A percentile compares a stretch with the other conserved stretches of the same genome.
Conservation (phyloP, 2,113 vertebrate genomes). For the Diadophis punctatus region DNA sequence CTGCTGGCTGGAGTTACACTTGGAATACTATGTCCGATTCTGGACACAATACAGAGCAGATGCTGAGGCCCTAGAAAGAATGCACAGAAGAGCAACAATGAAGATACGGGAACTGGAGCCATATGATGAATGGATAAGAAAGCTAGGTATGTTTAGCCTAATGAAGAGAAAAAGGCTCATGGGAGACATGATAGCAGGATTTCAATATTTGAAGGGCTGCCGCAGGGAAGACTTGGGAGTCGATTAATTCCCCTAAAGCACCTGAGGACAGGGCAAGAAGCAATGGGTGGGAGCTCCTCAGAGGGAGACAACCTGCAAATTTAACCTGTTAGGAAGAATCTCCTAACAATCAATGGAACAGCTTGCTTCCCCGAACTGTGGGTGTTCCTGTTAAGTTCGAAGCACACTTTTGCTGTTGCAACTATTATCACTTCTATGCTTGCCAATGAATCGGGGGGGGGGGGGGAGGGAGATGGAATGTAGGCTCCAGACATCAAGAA, state of each 20-base stretch:
- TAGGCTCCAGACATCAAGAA: no score
- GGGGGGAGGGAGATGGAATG: no score
- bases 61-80: background rate
- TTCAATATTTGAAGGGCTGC: background rate
- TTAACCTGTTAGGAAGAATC: no score
- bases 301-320: no score
- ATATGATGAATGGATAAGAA: background rate
- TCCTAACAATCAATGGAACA: no score
- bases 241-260: no score
- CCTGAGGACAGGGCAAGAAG: background rate
- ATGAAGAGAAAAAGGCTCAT: background rate
- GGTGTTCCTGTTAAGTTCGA: no score
- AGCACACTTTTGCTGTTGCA: no score
- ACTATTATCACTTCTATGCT: no score
- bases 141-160: background rate
- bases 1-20: background rate
- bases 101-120: background rate
- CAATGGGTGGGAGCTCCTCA: no score
- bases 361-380: no score
- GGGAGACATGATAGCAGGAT: background rate
- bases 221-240: background rate
- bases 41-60: background rate
- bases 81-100: background rate
- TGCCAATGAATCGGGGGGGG: no score
- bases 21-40: background rate